Conservation (phyloP, 2,888 invertebrate genomes). For the Callosobruchus maculatus region DNA sequence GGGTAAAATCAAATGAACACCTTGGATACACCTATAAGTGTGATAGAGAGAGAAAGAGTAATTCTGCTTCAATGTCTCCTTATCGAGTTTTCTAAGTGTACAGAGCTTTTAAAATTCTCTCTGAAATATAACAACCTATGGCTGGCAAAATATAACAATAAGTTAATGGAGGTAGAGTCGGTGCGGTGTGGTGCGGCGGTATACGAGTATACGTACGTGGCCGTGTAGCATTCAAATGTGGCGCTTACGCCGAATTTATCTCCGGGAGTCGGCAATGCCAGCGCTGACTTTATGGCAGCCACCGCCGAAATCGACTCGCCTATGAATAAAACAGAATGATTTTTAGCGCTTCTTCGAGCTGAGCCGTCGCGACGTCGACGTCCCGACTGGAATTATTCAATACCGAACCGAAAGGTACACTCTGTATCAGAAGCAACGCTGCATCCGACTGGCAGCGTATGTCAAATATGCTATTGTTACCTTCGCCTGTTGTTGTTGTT, state of each 20-base stretch:
- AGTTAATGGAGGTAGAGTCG: slow-evolving; percentile 23
- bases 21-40: too few relatives aligned
- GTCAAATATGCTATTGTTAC: too few relatives aligned
- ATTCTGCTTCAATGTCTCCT: too few relatives aligned
- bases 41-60: too few relatives aligned
- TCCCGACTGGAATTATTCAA: slow-evolving; percentile 45
- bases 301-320: slow-evolving; percentile 42
- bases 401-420: slow-evolving; percentile 42
- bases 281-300: slow-evolving; percentile 38
- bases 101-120: not conserved
- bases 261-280: slow-evolving; percentile 9
- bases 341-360: slow-evolving; percentile 35
- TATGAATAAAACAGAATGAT: slow-evolving; percentile 48
- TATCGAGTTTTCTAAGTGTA: not conserved
- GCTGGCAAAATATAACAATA: slow-evolving; percentile 22
- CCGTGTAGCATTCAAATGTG: slow-evolving; percentile 33
- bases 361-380: slow-evolving; percentile 33
- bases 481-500: too few relatives aligned
- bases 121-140: not conserved
- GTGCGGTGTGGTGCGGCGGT: not conserved
- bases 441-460: too few relatives aligned
- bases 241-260: slow-evolving; percentile 39
- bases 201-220: too few relatives aligned
- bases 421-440: not conserved
- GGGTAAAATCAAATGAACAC: too few relatives aligned